phyloP scores from a whole-genome alignment of 2,888 invertebrate genomes.

The Cyrtodaria siliqua region DNA sequence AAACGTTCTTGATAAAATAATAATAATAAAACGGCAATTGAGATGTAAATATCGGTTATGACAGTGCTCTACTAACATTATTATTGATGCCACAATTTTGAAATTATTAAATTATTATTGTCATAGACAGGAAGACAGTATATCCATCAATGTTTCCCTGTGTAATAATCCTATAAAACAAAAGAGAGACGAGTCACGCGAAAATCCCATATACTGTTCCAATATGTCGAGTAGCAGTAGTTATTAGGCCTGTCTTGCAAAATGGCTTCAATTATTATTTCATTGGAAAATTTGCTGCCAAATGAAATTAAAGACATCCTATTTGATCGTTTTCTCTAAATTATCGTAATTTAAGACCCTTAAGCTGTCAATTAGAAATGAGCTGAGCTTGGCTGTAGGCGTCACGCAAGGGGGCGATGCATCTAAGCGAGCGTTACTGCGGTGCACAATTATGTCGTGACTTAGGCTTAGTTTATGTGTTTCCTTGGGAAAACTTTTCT shows the following conservation, averaged over 20 bases:
- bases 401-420: neutral
- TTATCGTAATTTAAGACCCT: slow-evolving; percentile 50
- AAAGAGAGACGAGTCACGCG: slow-evolving; percentile 38
- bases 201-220: slow-evolving; percentile 33
- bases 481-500: too few relatives aligned
- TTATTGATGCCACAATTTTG: slow-evolving; percentile 54
- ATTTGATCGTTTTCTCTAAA: slow-evolving; percentile 45
- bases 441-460: too few relatives aligned
- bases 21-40: too few relatives aligned
- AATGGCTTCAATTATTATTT: slow-evolving; percentile 64
- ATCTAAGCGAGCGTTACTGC: too few relatives aligned
- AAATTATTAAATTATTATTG: slow-evolving; percentile 61
- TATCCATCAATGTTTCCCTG: slow-evolving; percentile 51
- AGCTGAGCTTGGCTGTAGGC: slow-evolving; percentile 18
- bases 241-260: slow-evolving; percentile 60
- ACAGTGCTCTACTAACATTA: slow-evolving; percentile 27
- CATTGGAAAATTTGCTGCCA: slow-evolving; percentile 67
- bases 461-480: too few relatives aligned
- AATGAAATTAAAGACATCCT: slow-evolving; percentile 66
- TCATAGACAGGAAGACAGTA: slow-evolving; percentile 47
- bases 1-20: too few relatives aligned
- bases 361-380: slow-evolving; percentile 47
- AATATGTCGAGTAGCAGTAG: slow-evolving; percentile 27
- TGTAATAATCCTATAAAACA: slow-evolving; percentile 25
- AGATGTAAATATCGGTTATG: slow-evolving; percentile 34